A percentile compares a stretch with the other conserved stretches of the same genome.
Evolutionary conservation across 2,888 invertebrate genomes (phyloP).

Genomic region (Luperina nickerlii): DNA sequence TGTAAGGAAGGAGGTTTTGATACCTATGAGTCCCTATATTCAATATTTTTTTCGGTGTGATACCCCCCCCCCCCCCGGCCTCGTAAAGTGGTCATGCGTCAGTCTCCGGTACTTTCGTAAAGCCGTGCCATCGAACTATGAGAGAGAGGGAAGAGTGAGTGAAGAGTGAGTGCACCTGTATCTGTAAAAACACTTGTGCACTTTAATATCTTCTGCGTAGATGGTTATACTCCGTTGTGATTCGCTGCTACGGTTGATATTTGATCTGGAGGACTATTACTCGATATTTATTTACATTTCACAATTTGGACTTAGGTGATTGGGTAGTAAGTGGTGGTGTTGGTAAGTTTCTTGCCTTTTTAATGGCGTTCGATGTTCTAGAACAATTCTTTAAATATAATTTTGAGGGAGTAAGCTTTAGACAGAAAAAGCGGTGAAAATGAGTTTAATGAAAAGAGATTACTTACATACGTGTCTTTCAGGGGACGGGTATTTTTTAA

Average conservation of each 20-base stretch:
- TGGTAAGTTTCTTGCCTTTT: background rate
- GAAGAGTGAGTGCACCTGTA: no score
- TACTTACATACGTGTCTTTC: background rate
- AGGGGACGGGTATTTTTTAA: no score
- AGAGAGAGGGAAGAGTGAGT: background rate
- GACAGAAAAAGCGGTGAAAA: background rate
- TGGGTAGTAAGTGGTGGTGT: background rate
- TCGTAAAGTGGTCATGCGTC: no score
- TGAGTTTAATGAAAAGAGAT: background rate
- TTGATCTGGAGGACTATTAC: no score
- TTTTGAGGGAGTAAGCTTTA: background rate
- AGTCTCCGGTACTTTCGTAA: no score
- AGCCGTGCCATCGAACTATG: background rate
- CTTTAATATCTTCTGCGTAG: no score
- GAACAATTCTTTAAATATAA: background rate
- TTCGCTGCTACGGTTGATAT: no score
- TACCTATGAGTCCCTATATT: background rate
- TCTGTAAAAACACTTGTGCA: background rate
- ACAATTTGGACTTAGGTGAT: background rate
- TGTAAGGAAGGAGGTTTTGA: conserved; percentile 31
- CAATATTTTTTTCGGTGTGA: background rate
- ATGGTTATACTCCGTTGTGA: no score
- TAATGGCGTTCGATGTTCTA: background rate
- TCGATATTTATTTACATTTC: background rate
- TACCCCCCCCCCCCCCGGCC: no score